Evolutionary conservation across 2,797 vertebrate species (phyloP).

Genomic region (Poeciliopsis presidionis): DNA sequence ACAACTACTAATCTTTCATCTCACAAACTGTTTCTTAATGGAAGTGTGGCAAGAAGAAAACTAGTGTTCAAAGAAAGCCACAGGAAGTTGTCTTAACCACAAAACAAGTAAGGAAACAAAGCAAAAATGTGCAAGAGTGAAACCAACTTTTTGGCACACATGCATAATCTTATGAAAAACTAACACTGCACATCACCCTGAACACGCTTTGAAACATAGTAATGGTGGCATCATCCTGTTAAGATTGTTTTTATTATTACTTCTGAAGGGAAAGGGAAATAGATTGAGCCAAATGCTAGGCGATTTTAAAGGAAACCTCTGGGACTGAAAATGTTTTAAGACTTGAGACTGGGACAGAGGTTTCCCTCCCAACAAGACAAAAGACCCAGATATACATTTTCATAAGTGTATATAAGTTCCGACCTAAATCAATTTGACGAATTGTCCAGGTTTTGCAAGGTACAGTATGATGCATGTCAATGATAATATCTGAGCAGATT

Average conservation of each 20-base stretch:
- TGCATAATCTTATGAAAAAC: neutral
- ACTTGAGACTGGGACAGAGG: neutral
- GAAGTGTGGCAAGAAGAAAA: neutral
- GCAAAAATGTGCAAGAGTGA: neutral
- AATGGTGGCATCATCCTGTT: neutral
- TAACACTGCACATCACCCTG: neutral
- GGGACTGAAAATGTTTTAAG: neutral
- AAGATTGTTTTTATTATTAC: neutral
- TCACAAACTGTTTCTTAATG: neutral
- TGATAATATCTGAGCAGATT: neutral
- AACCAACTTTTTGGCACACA: neutral
- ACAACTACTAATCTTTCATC: neutral
- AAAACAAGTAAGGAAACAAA: neutral
- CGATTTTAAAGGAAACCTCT: neutral
- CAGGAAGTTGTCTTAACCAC: neutral
- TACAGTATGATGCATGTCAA: neutral
- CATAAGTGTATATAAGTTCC: neutral
- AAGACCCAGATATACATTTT: neutral
- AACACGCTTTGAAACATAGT: neutral
- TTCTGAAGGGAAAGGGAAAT: neutral
- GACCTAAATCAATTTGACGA: neutral
- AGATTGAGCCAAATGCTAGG: neutral
- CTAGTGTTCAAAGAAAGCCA: neutral
- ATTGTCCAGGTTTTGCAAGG: neutral
- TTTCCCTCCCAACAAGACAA: neutral